Conservation (phyloP, 2,797 vertebrate genomes). For the Heterohyrax brucei region DNA sequence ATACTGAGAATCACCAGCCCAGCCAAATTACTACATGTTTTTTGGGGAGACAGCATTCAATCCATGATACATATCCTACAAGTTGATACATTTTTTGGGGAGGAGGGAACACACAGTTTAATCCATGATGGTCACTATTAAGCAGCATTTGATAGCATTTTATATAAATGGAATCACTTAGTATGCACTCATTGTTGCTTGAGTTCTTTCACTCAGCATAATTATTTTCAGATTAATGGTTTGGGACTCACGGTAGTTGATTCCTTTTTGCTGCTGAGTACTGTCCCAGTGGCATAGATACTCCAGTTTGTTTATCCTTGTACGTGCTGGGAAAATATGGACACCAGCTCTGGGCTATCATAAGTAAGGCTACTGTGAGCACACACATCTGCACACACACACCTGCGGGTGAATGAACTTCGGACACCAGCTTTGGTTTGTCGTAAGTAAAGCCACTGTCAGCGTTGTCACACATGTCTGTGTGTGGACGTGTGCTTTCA, state of each 20-base stretch:
- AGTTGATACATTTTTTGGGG: no score
- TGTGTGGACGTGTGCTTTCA: accelerated
- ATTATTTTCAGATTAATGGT: background rate
- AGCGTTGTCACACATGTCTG: background rate
- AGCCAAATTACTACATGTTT: no score
- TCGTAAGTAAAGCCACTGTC: background rate
- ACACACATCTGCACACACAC: background rate
- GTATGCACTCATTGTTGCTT: background rate
- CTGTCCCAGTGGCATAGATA: no score
- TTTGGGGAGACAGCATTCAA: no score
- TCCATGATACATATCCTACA: no score
- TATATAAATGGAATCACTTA: background rate
- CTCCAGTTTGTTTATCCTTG: background rate
- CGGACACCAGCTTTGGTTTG: background rate
- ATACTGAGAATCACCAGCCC: no score
- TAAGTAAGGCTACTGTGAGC: background rate
- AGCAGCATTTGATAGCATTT: background rate
- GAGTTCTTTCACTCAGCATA: background rate
- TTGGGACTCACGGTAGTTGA: background rate
- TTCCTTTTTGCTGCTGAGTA: background rate
- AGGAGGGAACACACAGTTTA: no score
- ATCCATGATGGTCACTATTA: no score
- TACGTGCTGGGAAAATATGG: background rate
- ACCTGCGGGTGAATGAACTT: no score
- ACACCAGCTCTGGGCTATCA: background rate